Percentiles rank a stretch among this genome's conserved stretches.
phyloP scores from a whole-genome alignment of 2,797 vertebrate species.

The Falco peregrinus region DNA sequence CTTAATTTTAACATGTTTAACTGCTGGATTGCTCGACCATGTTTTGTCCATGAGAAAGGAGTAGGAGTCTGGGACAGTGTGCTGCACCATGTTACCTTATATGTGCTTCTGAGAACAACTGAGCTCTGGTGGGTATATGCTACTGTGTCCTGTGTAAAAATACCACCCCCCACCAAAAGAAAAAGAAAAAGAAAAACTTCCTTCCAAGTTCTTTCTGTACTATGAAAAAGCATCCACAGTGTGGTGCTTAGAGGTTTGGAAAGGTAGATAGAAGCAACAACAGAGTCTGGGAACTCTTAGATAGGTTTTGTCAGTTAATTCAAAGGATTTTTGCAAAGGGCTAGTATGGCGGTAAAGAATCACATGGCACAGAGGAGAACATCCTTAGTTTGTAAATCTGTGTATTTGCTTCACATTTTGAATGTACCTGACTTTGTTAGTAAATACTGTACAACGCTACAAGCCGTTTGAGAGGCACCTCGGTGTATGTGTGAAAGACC shows the following conservation, averaged over 20 bases:
- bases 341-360: fast-evolving
- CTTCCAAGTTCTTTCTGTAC: neutral
- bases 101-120: neutral
- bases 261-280: neutral
- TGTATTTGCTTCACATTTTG: neutral
- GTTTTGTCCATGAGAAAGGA: neutral
- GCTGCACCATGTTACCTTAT: neutral
- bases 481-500: neutral
- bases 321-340: neutral
- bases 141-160: neutral
- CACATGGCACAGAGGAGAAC: neutral
- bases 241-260: neutral
- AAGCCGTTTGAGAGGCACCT: neutral
- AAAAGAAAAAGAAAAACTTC: too few species aligned
- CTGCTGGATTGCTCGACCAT: neutral
- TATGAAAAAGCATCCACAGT: neutral
- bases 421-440: neutral
- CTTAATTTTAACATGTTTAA: neutral
- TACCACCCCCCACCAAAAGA: too few species aligned
- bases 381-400: neutral
- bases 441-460: neutral
- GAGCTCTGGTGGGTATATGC: neutral
- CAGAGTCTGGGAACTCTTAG: neutral
- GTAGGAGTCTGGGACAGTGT: neutral
- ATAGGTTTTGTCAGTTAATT: neutral